Base-by-base conservation (phyloP, 2,797 vertebrate genomes). In the Labroides dimidiatus region DNA sequence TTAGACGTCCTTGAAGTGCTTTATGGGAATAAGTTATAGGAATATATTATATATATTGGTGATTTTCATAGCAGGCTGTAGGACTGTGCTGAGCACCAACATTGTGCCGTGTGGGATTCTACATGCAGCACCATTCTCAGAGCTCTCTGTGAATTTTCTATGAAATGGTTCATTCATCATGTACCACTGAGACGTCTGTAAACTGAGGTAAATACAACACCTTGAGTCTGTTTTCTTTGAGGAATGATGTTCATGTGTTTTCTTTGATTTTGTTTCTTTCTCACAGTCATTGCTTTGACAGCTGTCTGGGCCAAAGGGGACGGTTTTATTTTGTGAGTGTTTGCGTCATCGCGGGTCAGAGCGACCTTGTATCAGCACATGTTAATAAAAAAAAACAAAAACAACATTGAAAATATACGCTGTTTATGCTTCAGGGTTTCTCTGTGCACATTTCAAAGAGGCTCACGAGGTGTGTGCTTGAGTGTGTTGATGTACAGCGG, bases 351-450 rank as follows among this genome's bases (percentile, higher is more conserved):
- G 84, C 90, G 89, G 91, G 91, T 93, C 88, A 88, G 70, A 85
- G 82, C 39, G 80, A 92, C 92, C 90, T 91, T 93, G 92, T 92
- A 89, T 94, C 87, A 90, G 86, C 87, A 92, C 90, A 92, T 92
- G 91, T 86, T 91, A 92, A 92, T 93, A 92, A 33, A 33, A 33
- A 33, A 33, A 33, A 27, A 93, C 93, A 93, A 89, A 71, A 66
- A 69, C n/a, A n/a, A 63, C 57, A 64, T 84, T 82, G 75, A 83
- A 91, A 92, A 84, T 82, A 66, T 64, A 80, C 27, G 19, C 30
- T 51, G 19, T 64, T 75, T 24, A 51, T 73, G 83, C 55, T 79
- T 86, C 58, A 51, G 66, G 78, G 54, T 85, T 85, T 87, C 63
- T 85, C 52, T 81, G 53, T 36, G 11, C 76, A 70, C 20, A 23